phyloP scores from a whole-genome alignment of 92 coral and sea anemone genomes.

The Ricordea florida region DNA sequence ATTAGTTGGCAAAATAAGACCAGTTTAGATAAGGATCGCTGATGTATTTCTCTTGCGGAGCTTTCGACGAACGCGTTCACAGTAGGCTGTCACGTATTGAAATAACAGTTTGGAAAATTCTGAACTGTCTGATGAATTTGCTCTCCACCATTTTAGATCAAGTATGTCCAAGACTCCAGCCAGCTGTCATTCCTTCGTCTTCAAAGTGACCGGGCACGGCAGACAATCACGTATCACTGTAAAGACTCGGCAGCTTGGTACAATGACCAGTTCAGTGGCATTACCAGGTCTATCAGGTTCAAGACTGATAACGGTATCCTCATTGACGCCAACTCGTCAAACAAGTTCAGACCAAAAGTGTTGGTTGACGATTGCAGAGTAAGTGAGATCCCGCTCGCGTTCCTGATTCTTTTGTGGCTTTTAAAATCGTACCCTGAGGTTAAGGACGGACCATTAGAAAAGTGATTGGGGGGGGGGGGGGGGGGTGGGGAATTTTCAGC shows the following conservation, averaged over 20 bases:
- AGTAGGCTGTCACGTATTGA: no score
- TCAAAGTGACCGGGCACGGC: constrained; percentile 89
- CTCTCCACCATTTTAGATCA: constrained; percentile 44
- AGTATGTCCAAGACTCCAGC: constrained; percentile 71
- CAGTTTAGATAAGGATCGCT: no score
- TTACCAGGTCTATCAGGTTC: constrained; percentile 73
- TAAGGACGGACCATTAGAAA: no score
- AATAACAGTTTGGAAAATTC: no score
- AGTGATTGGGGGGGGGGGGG: no score
- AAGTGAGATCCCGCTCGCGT: constrained; percentile 34
- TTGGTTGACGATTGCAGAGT: constrained; percentile 88
- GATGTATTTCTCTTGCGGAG: no score
- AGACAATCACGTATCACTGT: constrained; percentile 91
- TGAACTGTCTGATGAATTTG: no score
- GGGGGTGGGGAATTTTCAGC: no score
- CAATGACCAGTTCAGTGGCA: constrained; percentile 55
- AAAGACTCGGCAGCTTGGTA: constrained; percentile 93
- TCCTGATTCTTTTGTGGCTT: no score
- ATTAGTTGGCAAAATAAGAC: not conserved
- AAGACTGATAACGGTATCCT: constrained; percentile 90
- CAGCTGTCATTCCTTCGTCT: constrained; percentile 89
- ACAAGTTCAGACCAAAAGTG: constrained; percentile 86
- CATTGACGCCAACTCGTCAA: constrained; percentile 85
- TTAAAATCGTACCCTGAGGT: no score
- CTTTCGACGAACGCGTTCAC: no score